Conservation (phyloP, 2,113 vertebrate genomes). For the Emydocephalus ijimae region DNA sequence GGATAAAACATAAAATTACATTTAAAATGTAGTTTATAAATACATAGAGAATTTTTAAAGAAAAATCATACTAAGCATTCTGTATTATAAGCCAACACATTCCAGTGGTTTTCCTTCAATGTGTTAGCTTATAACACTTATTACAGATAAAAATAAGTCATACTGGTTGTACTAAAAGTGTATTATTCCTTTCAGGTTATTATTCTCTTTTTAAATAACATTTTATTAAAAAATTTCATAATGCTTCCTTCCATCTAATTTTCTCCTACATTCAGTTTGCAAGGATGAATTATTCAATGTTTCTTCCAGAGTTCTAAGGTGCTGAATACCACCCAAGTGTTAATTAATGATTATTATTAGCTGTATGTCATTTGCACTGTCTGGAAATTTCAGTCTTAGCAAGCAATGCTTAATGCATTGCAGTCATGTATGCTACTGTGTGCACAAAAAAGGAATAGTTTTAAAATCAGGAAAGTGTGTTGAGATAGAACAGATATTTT, state of each 20-base stretch:
- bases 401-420: conserved; percentile 33
- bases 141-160: neutral
- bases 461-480: conserved; percentile 35
- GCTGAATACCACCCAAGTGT: conserved; percentile 39
- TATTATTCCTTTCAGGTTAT: neutral
- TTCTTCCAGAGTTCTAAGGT: conserved; percentile 28
- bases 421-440: neutral
- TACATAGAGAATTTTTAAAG: neutral
- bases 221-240: neutral
- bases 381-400: conserved; percentile 45
- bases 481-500: conserved; percentile 20
- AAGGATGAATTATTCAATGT: conserved; percentile 46
- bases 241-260: conserved; percentile 31
- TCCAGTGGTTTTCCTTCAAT: neutral
- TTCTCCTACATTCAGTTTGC: conserved; percentile 28
- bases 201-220: neutral
- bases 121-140: neutral
- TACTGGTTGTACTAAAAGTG: fast-evolving
- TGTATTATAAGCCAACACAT: neutral
- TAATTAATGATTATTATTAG: conserved; percentile 62
- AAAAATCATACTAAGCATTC: neutral
- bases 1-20: neutral
- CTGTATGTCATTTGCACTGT: conserved; percentile 45
- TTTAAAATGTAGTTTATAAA: neutral
- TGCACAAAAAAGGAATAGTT: neutral